Base-by-base conservation (phyloP, 2,888 invertebrate species). In the Asteroscopus sphinx region DNA sequence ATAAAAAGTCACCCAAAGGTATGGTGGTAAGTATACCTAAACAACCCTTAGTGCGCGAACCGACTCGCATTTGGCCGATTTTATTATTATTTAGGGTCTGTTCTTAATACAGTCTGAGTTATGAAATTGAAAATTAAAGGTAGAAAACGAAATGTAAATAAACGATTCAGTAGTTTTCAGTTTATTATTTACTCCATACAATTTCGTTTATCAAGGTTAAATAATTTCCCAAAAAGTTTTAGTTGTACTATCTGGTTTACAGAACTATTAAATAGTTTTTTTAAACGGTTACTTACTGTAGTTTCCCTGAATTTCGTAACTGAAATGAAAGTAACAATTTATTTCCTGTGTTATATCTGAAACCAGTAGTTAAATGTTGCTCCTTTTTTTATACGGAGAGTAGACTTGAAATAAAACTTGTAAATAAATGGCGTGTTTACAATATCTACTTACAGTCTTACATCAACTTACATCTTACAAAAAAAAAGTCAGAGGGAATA, bases 221-320 rank as follows among this genome's bases (percentile, higher is more conserved):
- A 40, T 67, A 7, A 35, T 46, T 57, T 41, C 7, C 8, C 21
- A 11, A n/a, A 1, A 30, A 64, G 44, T 45, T 55, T 13, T 5
- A 44, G 33, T 53, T 30, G 45, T 37, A 16, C 26, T 40, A 13
- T 33, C 39, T 33, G 67, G 67, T 30, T 44, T 5, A 35, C 59
- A 35, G 26, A 67, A 17, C 59, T 25, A 58, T 66, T 67, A 58
- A 67, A 48, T 17, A 32, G 17, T 66, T 44, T 30, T 33, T 25
- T 46, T 41, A 41, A 65, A 61, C 35, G 36, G 13, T 30, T 46
- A 65, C 65, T 45, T 21, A 21, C 21, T 44, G 26, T 42, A 39
- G 35, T 62, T 53, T 21, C 30, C 40, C 25, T 13, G 35, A 36
- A 45, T 49, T 45, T 36, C 32, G 36, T 45, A 15, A 40, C 67